Evolutionary conservation across 2,888 invertebrate genomes (phyloP).

Genomic region (Dilophus febrilis): DNA sequence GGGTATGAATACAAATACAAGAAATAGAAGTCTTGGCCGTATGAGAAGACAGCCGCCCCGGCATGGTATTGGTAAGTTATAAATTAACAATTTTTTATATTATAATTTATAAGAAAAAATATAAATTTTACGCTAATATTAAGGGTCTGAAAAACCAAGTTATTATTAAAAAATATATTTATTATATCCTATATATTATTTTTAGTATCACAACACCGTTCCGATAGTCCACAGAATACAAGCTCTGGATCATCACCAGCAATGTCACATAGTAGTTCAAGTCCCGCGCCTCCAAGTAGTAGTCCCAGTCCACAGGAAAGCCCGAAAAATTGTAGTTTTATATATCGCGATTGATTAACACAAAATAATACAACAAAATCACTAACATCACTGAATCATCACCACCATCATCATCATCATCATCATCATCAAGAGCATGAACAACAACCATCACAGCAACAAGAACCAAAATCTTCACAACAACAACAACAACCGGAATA

Average conservation of each 20-base stretch:
- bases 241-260: constrained; percentile 32
- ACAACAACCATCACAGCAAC: not conserved
- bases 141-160: no score
- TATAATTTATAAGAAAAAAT: not conserved
- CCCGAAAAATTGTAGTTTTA: constrained; percentile 33
- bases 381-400: constrained; percentile 2
- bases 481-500: not conserved
- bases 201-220: constrained; percentile 32
- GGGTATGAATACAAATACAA: constrained; percentile 33
- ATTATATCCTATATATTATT: constrained; percentile 3
- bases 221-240: constrained; percentile 32
- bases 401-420: constrained; percentile 3
- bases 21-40: constrained; percentile 33
- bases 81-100: not conserved
- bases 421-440: constrained; percentile 5
- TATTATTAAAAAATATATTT: no score
- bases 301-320: constrained; percentile 33
- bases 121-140: not conserved
- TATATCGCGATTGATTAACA: constrained; percentile 33
- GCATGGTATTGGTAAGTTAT: constrained; percentile 32
- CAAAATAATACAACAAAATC: constrained; percentile 20
- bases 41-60: constrained; percentile 34
- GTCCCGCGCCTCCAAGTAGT: constrained; percentile 32
- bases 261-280: constrained; percentile 32
- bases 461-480: not conserved